These are phyloP conservation scores for Myotis daubentonii DNA, from an alignment of 2,797 vertebrate genomes.

Conservation along the genomic window DNA sequence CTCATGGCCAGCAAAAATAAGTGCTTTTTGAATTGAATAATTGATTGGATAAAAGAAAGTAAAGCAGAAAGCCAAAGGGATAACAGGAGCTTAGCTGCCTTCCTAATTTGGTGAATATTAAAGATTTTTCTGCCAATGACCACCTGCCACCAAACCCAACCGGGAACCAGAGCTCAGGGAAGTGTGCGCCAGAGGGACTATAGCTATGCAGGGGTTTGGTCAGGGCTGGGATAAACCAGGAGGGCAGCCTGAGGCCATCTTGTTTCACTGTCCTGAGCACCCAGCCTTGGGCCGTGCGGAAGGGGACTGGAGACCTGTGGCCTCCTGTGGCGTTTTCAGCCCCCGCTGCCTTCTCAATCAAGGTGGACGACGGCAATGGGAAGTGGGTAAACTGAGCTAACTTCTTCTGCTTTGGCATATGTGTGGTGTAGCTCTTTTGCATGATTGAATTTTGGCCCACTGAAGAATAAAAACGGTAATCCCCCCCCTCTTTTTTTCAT, in stretches of 20 bases:
- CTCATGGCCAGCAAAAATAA: neutral
- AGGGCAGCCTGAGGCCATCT: neutral
- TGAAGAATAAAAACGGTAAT: slow-evolving; percentile 78
- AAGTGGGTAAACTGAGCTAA: slow-evolving; percentile 22
- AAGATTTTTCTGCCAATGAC: neutral
- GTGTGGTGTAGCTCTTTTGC: slow-evolving; percentile 49
- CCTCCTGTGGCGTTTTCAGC: neutral
- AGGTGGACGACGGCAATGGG: neutral
- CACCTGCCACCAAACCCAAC: neutral
- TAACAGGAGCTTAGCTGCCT: neutral
- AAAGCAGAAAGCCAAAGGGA: neutral
- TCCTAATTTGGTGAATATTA: neutral
- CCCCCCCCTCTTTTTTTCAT: slow-evolving; percentile 55
- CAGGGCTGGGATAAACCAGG: neutral
- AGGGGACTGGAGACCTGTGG: neutral
- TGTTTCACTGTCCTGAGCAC: neutral
- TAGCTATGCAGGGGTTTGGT: neutral
- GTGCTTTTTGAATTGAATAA: neutral
- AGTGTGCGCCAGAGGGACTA: neutral
- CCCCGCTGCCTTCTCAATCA: slow-evolving; percentile 5
- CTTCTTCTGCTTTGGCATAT: slow-evolving; percentile 40
- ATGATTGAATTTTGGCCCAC: slow-evolving; percentile 74
- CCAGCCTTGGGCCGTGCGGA: neutral
- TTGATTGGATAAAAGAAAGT: neutral
- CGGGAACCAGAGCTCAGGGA: neutral